phyloP scores from a whole-genome alignment of 2,113 vertebrate species.

The Aptenodytes forsteri region DNA sequence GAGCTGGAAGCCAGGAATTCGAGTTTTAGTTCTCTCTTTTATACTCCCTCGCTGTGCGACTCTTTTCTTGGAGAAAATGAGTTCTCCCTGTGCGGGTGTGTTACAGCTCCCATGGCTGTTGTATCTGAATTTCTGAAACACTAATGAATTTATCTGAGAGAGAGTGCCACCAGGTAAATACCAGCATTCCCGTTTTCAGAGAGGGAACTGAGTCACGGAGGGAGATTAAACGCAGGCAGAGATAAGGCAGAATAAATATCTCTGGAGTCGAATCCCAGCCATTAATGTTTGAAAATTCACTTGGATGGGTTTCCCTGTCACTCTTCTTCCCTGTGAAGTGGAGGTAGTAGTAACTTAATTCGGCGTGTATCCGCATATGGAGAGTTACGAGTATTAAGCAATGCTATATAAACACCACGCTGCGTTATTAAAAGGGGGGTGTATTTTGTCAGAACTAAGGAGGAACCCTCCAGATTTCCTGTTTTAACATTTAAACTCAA shows the following conservation, averaged over 20 bases:
- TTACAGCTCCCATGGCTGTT: background rate
- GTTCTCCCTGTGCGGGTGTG: background rate
- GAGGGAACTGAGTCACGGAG: background rate
- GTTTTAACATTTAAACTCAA: constrained; percentile 51
- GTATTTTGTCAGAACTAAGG: background rate
- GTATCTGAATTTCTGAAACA: background rate
- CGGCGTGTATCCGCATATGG: background rate
- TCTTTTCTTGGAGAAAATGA: background rate
- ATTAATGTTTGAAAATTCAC: background rate
- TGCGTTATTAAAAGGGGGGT: background rate
- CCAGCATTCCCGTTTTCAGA: background rate
- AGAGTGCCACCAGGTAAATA: background rate
- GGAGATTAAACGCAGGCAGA: background rate
- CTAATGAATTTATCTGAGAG: background rate
- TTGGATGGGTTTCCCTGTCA: background rate
- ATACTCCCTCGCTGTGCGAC: background rate
- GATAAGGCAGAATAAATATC: background rate
- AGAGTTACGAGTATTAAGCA: background rate
- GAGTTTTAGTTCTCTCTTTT: background rate
- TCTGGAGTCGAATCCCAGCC: background rate
- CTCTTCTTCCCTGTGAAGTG: background rate
- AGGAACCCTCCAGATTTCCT: background rate
- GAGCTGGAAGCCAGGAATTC: constrained; percentile 54
- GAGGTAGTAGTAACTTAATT: background rate
- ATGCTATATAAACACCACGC: background rate